Base-by-base conservation (phyloP, 2,797 vertebrate genomes). In the Cyprinella venusta region DNA sequence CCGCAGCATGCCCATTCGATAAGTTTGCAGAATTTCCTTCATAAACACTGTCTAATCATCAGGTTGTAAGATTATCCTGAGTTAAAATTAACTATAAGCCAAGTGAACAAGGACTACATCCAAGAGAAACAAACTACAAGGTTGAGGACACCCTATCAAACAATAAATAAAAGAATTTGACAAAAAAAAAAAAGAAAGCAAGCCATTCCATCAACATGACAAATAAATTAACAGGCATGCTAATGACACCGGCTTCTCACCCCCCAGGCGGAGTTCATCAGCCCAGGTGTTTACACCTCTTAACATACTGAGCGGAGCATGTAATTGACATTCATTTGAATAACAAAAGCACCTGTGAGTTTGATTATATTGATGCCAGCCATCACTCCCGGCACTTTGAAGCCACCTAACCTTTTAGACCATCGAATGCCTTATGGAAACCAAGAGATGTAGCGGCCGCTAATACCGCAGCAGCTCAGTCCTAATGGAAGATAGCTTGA, bases 221-320 rank as follows among this genome's bases (percentile, higher is more conserved):
- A 89, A 88, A 88, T 89, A 91, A 92, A 93, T 81, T 89, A 92
- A 88, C 89, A 91, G 90, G 90, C 92, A 91, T 92, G 89, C 90
- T 89, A 86, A 89, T 91, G 90, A 91, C 86, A 86, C 86, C 69
- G 48, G 89, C 91, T 89, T 91, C 89, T 89, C 89, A 90, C 88
- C 76, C 52, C 69, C 21, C 30, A 74, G 30, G 79, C 79, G 24
- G 69, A 81, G 69, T 81, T 81, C 79, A 81, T 81, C 69, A 74
- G 56, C 69, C 56, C 79, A 64, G 79, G 69, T 81, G 69, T 81
- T 81, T 64, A 72, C 79, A 64, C 69, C 69, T 81, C 79, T 81
- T 81, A 61, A 80, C 79, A 74, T 26, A 74, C 56, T 64, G 79
- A 81, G 79, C 15, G 21, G 56, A 81, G 69, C 79, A 63, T 38